Evolutionary conservation across 2,113 vertebrate species (phyloP), one percentile per base, ranked within the genome.

Genomic region (Grantiella picta): DNA sequence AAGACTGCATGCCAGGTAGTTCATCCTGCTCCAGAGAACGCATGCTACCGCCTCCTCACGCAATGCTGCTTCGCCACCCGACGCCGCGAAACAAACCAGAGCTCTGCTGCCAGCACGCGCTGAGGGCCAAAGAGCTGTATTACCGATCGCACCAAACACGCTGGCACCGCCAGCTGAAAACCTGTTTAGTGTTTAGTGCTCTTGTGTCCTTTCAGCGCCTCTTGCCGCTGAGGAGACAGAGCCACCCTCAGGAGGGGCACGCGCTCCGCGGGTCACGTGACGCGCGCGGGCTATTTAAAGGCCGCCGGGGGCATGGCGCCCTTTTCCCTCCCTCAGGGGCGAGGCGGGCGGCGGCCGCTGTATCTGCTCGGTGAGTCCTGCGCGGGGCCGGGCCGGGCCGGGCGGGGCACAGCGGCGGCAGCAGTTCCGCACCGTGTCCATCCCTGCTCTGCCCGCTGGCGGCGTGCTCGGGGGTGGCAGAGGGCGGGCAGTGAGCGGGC

Each of bases 231-330:
- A 23, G 2, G 12, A 38, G 9, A 7, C 27, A 12, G 2, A 33
- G 15, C 15, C 6, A 5, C 13, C 7, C 22, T 9, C 25, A 14
- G 20, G 1, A 1, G 3, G 8, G 0, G n/a, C 1, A 7, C 11
- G 8, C 22, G 4, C 38, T 38, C 38, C 38, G 38, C 22, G 4
- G 5, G 14, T 11, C 57, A 11, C 19, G 4, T 20, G 64, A 13
- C 2, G 5, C 24, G 0, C 31, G 45, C 11, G 24, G 57, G 47
- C 4, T 45, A 28, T 23, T 86, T 52, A 66, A 85, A 52, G 0
- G 6, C 23, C 7, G 4, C 10, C 3, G 5, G 36, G 23, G 0
- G 0, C 2, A 0, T 1, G 0, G 1, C 1, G 1, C 0, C 1
- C 0, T 2, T 9, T 10, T 18, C 5, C 0, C 12, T 24, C 33